phyloP scores from a whole-genome alignment of 1,140 invertebrate species.

The Bradysia coprophila region DNA sequence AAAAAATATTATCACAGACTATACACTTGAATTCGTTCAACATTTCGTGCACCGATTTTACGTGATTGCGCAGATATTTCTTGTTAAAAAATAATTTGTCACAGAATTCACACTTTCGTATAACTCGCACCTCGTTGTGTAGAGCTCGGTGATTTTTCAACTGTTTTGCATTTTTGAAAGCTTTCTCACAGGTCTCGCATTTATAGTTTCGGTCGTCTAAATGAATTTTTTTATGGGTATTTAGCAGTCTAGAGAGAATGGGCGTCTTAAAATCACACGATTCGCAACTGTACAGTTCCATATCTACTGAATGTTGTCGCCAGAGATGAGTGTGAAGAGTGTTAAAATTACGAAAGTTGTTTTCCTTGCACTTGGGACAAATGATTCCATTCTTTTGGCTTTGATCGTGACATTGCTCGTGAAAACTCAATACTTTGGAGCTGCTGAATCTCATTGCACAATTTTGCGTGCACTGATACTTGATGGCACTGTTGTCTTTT shows the following conservation, averaged over 20 bases:
- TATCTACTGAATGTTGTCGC: constrained; percentile 51
- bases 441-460: constrained; percentile 21
- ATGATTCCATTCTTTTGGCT: constrained; percentile 22
- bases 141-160: constrained; percentile 40
- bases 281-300: constrained; percentile 51
- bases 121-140: constrained; percentile 29
- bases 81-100: constrained; percentile 34
- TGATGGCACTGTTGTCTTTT: no score
- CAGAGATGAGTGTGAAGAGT: constrained; percentile 55
- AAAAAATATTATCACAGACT: constrained; percentile 47
- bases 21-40: constrained; percentile 37
- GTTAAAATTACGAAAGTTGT: constrained; percentile 31
- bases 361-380: constrained; percentile 44
- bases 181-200: constrained; percentile 49
- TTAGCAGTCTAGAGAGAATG: constrained; percentile 38
- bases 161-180: constrained; percentile 59
- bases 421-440: constrained; percentile 28
- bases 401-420: constrained; percentile 34
- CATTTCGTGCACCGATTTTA: neutral
- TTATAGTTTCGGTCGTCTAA: constrained; percentile 35
- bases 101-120: constrained; percentile 36
- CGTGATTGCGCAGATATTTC: constrained; percentile 36
- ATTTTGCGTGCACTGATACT: neutral
- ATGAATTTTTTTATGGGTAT: constrained; percentile 50
- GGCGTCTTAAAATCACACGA: constrained; percentile 42